Percentiles rank a stretch among this genome's conserved stretches.
phyloP scores from a whole-genome alignment of 2,888 invertebrate genomes.

The Megalurothrips usitatus region DNA sequence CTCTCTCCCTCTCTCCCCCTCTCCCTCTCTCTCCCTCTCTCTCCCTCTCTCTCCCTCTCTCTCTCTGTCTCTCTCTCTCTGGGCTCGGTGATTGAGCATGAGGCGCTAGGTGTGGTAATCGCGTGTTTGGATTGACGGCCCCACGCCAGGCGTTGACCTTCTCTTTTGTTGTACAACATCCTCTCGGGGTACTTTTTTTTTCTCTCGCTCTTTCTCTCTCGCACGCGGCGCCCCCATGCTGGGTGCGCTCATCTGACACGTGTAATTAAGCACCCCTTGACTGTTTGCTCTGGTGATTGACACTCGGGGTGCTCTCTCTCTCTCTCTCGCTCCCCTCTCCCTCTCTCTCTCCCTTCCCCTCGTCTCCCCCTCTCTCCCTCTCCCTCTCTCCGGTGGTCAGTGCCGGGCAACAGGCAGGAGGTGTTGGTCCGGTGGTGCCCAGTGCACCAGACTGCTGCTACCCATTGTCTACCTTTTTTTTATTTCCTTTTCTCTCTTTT shows the following conservation, averaged over 20 bases:
- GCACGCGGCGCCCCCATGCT: background rate
- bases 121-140: too few species aligned
- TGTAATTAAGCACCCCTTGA: background rate
- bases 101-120: too few species aligned
- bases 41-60: background rate
- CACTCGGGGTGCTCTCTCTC: background rate
- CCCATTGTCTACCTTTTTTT: background rate
- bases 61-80: background rate
- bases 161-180: too few species aligned
- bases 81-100: too few species aligned
- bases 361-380: too few species aligned
- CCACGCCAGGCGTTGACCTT: too few species aligned
- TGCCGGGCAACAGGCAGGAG: background rate
- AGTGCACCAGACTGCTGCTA: background rate
- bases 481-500: background rate
- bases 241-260: background rate
- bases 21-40: background rate
- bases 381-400: too few species aligned
- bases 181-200: too few species aligned
- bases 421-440: background rate
- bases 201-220: background rate
- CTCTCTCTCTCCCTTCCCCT: too few species aligned
- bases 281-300: slow-evolving; percentile 7
- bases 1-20: slow-evolving; percentile 1
- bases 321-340: too few species aligned